Conservation (phyloP, 2,888 invertebrate genomes). For the Chalcis sispes region DNA sequence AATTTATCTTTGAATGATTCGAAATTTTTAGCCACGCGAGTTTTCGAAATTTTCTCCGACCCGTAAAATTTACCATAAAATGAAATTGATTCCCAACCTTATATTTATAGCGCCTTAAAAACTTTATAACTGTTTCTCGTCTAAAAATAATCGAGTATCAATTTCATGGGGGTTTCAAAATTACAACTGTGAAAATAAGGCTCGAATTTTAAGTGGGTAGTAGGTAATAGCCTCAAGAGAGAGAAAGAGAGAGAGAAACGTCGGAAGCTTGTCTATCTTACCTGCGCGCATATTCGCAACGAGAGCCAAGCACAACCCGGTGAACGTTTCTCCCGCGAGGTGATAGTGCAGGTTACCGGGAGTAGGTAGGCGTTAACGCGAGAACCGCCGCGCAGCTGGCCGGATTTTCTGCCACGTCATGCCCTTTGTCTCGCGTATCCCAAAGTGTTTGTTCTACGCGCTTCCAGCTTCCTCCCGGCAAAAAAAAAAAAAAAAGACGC, state of each 20-base stretch:
- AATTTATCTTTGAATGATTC: too few species aligned
- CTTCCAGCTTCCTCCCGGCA: conserved; percentile 18
- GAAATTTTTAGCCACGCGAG: too few species aligned
- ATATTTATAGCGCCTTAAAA: too few species aligned
- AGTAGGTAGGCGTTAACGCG: conserved; percentile 32
- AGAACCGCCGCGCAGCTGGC: not conserved
- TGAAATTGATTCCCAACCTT: too few species aligned
- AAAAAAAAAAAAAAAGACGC: conserved; percentile 50
- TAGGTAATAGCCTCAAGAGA: too few species aligned
- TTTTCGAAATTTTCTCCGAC: too few species aligned
- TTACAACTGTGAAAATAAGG: too few species aligned
- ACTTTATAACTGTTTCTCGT: too few species aligned
- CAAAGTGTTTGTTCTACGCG: conserved; percentile 21
- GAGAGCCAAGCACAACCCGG: not conserved
- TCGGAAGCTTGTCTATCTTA: conserved; percentile 15
- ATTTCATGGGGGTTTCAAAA: too few species aligned
- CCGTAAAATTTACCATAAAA: too few species aligned
- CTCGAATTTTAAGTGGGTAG: too few species aligned
- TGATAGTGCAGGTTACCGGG: conserved; percentile 22
- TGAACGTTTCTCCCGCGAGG: not conserved
- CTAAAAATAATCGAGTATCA: too few species aligned
- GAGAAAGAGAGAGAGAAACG: not conserved
- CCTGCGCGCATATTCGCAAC: not conserved
- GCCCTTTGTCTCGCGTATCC: conserved; percentile 21
- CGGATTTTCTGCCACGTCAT: conserved; percentile 44